Conservation (phyloP, 2,797 vertebrate species). For the Hirundo rustica region DNA sequence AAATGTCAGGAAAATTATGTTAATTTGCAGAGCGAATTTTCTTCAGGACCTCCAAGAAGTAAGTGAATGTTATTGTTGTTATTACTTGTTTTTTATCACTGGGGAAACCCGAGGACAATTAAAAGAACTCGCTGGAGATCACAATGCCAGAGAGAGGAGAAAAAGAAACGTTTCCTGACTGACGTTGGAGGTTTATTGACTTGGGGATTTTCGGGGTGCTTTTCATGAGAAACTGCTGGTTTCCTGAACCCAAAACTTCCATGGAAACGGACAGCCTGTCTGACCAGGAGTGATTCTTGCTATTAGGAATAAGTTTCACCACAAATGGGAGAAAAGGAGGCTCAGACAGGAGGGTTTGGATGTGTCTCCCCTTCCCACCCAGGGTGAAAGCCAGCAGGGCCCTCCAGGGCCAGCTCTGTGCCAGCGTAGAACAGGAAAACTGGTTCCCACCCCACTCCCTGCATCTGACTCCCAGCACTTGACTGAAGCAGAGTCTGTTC, state of each 20-base stretch:
- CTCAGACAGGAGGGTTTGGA: not conserved
- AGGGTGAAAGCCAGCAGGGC: not conserved
- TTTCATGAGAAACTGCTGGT: not conserved
- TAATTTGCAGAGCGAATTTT: not conserved
- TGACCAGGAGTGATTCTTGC: not conserved
- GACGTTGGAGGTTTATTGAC: not conserved
- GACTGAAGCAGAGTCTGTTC: not conserved
- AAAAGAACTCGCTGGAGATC: not conserved
- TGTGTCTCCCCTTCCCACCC: not conserved
- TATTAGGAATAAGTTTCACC: not conserved
- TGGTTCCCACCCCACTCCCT: not conserved
- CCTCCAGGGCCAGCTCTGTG: not conserved
- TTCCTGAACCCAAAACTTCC: not conserved
- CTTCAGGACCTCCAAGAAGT: conserved; percentile 19
- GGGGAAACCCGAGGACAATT: conserved; percentile 22
- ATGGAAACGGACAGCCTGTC: not conserved
- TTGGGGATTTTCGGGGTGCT: not conserved
- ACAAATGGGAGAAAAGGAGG: not conserved
- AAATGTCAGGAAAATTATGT: conserved; percentile 14
- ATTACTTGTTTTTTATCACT: not conserved
- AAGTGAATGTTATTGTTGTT: not conserved
- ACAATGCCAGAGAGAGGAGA: not conserved
- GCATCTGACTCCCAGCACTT: not conserved
- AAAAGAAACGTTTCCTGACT: not conserved
- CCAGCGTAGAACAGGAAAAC: not conserved